Percentiles rank a stretch among this genome's conserved stretches.
Evolutionary conservation across 1,140 invertebrate species (phyloP).

Genomic region (Pectinophora gossypiella): DNA sequence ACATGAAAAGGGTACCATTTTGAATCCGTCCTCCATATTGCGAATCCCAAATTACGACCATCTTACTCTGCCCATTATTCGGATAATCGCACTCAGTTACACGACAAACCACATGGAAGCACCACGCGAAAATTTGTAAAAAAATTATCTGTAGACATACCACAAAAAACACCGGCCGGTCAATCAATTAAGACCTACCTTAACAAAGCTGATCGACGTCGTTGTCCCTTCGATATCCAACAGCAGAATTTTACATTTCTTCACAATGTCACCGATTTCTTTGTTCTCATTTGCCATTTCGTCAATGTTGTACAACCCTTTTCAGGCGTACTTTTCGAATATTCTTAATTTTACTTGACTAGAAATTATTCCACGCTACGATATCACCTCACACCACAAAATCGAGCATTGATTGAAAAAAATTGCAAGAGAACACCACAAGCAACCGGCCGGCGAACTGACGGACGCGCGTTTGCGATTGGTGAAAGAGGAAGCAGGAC

Average conservation of each 20-base stretch:
- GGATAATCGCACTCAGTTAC: neutral
- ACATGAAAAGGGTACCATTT: slow-evolving; percentile 64
- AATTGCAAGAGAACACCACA: slow-evolving; percentile 26
- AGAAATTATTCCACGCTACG: slow-evolving; percentile 61
- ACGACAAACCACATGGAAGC: neutral
- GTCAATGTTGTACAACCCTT: slow-evolving; percentile 33
- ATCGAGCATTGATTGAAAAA: slow-evolving; percentile 67
- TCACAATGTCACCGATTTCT: slow-evolving; percentile 62
- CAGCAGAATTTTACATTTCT: slow-evolving; percentile 68
- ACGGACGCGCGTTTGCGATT: slow-evolving; percentile 10
- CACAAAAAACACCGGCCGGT: slow-evolving; percentile 60
- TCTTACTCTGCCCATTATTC: slow-evolving; percentile 27
- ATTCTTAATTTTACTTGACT: slow-evolving; percentile 58
- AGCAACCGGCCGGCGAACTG: slow-evolving; percentile 16
- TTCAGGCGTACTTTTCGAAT: slow-evolving; percentile 40
- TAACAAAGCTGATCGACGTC: slow-evolving; percentile 75
- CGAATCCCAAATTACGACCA: slow-evolving; percentile 61
- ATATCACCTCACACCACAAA: slow-evolving; percentile 59
- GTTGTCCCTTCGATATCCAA: slow-evolving; percentile 72
- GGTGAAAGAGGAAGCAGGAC: slow-evolving; percentile 39
- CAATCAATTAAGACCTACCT: slow-evolving; percentile 66
- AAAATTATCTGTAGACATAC: neutral
- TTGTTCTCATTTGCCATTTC: slow-evolving; percentile 63
- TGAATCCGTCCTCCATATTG: slow-evolving; percentile 73
- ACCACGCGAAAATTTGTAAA: too few species aligned